phyloP scores from a whole-genome alignment of 2,113 vertebrate genomes.

The Sinocyclocheilus anophthalmus region DNA sequence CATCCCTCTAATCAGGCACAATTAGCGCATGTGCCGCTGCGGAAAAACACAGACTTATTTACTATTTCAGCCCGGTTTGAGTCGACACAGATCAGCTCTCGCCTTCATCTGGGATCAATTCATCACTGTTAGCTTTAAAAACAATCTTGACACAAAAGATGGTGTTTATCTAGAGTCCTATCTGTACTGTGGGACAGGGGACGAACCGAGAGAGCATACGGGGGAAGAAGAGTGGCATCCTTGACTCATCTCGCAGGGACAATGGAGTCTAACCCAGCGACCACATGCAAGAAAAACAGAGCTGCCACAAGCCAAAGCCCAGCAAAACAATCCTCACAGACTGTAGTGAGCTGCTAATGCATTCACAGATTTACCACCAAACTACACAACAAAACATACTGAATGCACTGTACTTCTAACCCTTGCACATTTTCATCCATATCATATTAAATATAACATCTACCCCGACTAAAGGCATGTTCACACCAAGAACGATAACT shows the following conservation, averaged over 20 bases:
- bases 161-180: neutral
- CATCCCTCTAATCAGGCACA: constrained; percentile 49
- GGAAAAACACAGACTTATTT: constrained; percentile 4
- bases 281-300: constrained; percentile 58
- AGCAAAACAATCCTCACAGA: constrained; percentile 48
- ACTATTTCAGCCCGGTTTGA: neutral
- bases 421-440: neutral
- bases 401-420: neutral
- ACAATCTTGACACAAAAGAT: constrained; percentile 18
- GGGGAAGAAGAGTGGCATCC: constrained; percentile 28
- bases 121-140: constrained; percentile 16
- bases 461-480: neutral
- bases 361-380: constrained; percentile 23
- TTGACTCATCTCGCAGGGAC: constrained; percentile 32
- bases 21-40: constrained; percentile 21
- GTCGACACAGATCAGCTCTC: neutral
- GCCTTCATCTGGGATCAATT: constrained; percentile 25
- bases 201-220: neutral
- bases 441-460: neutral
- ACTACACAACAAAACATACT: neutral
- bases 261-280: constrained; percentile 29
- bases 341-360: constrained; percentile 39
- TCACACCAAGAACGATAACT: neutral
- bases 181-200: neutral
- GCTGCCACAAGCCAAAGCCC: constrained; percentile 49